A percentile compares a stretch with the other conserved stretches of the same genome.
phyloP scores from a whole-genome alignment of 2,113 vertebrate genomes.

The Pseudonaja textilis region DNA sequence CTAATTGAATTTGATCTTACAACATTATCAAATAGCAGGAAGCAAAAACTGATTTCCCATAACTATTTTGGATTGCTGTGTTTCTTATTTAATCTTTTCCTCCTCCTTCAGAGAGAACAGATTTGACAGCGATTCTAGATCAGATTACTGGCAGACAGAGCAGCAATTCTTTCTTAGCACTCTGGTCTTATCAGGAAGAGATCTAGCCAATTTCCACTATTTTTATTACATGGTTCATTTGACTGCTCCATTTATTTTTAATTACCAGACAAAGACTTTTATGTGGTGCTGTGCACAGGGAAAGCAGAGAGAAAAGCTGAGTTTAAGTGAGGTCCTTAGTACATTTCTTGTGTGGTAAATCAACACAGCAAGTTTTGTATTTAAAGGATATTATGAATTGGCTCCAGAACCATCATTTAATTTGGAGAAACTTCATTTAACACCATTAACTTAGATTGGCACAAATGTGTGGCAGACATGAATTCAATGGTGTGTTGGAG shows the following conservation, averaged over 20 bases:
- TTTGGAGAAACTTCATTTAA: constrained; percentile 17
- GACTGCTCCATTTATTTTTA: constrained; percentile 10
- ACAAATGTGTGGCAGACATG: background rate
- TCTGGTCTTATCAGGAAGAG: constrained; percentile 49
- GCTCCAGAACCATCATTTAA: constrained; percentile 1
- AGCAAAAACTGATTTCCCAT: background rate
- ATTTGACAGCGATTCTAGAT: background rate
- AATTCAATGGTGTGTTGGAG: background rate
- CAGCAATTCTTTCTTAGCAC: constrained; percentile 42
- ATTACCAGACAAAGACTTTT: background rate
- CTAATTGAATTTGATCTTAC: background rate
- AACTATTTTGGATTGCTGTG: background rate
- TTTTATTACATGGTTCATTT: constrained; percentile 54
- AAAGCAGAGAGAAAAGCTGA: background rate
- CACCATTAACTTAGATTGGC: background rate
- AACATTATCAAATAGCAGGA: background rate
- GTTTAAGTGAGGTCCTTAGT: constrained; percentile 21
- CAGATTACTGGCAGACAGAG: constrained; percentile 17
- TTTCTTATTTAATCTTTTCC: background rate
- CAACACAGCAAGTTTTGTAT: constrained; percentile 11
- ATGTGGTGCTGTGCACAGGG: background rate
- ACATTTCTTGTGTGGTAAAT: background rate
- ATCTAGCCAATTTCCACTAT: constrained; percentile 52
- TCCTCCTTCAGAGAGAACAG: background rate
- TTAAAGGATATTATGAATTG: constrained; percentile 11